Percentiles rank a stretch among this genome's conserved stretches.
These are phyloP conservation scores for Lydus trimaculatus DNA, from an alignment of 2,888 invertebrate species.

Conservation along the genomic window DNA sequence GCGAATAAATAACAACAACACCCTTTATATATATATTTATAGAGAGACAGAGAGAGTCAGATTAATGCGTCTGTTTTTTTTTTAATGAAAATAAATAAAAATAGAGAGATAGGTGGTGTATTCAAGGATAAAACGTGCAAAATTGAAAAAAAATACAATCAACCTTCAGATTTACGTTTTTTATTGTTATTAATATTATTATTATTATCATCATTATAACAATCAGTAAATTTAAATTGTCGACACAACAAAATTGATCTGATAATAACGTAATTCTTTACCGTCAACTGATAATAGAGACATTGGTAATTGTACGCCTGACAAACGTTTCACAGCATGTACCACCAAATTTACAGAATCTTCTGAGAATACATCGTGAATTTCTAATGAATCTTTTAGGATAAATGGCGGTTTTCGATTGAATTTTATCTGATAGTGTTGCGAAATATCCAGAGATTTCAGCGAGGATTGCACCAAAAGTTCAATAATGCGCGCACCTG, in stretches of 20 bases:
- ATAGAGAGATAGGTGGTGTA: not conserved
- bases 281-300: constrained; percentile 4
- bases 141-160: not conserved
- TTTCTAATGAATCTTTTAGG: not conserved
- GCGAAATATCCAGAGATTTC: not conserved
- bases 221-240: not conserved
- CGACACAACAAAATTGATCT: not conserved
- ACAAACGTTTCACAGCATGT: constrained; percentile 26
- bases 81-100: not conserved
- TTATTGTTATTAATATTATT: not conserved
- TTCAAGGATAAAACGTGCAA: not conserved
- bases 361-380: constrained; percentile 33
- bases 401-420: not conserved
- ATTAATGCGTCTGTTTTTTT: not conserved
- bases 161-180: not conserved
- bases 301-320: not conserved
- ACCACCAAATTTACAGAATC: constrained; percentile 32
- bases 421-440: not conserved
- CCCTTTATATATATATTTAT: not conserved
- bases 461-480: not conserved
- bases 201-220: not conserved
- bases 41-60: not conserved
- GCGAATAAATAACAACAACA: not conserved
- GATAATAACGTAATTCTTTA: constrained; percentile 19
- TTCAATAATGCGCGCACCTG: not conserved